These are phyloP conservation scores for Epirrhoe tristata DNA, from an alignment of 2,888 invertebrate genomes.

Conservation along the genomic window DNA sequence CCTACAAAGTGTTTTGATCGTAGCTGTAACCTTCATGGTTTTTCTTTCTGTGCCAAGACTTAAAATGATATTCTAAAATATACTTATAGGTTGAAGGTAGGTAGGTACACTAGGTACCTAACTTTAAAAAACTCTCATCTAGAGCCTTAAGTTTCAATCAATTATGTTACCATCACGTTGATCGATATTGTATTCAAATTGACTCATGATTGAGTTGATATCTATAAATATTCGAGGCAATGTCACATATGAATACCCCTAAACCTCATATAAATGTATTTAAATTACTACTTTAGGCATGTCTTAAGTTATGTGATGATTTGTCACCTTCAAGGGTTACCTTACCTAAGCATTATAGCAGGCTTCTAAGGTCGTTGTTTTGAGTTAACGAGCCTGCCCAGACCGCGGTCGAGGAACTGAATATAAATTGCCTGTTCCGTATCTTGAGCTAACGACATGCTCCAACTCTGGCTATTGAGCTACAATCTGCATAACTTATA, in stretches of 20 bases:
- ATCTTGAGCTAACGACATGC: slow-evolving; percentile 4
- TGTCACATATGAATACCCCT: not conserved
- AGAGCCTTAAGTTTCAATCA: too few species aligned
- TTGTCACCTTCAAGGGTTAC: not conserved
- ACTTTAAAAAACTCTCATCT: too few species aligned
- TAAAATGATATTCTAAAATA: not conserved
- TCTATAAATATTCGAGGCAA: too few species aligned
- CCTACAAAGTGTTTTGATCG: not conserved
- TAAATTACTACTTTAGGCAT: not conserved
- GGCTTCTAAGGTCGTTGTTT: slow-evolving; percentile 4
- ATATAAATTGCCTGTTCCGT: slow-evolving; percentile 8
- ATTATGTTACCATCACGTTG: too few species aligned
- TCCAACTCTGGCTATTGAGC: not conserved
- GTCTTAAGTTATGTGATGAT: not conserved
- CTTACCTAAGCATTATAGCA: not conserved
- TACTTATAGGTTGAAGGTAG: too few species aligned
- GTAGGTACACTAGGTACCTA: too few species aligned
- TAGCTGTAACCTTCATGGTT: not conserved
- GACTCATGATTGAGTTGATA: too few species aligned
- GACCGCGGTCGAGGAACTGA: slow-evolving; percentile 7
- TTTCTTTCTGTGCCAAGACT: not conserved
- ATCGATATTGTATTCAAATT: too few species aligned
- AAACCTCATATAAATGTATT: not conserved
- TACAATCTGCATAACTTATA: not conserved
- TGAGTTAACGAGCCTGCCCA: slow-evolving; percentile 10